Evolutionary conservation across 2,888 invertebrate species (phyloP), one percentile per base, ranked within the genome.

Genomic region (Drosophila incognita): DNA sequence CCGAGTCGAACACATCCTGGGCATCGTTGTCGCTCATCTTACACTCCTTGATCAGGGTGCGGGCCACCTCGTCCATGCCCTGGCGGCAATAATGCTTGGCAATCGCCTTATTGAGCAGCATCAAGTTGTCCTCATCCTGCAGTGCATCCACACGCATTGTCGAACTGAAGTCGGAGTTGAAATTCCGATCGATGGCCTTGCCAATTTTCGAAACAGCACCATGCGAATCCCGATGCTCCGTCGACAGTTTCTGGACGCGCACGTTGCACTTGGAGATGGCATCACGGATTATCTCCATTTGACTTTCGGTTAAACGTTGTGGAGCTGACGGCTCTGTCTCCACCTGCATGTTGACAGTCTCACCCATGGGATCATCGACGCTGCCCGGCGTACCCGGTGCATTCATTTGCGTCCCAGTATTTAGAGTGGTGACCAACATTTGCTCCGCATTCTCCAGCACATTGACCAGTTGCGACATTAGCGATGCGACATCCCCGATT

Each of bases 11-110:
- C 5, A 93, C 91, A 77, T 92, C 92, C 46, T 90, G 85, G 21
- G 93, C 93, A 60, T 92, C 89, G 10, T 88, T 89, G 15, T 89
- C 88, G 15, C 87, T 72, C 93, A 92, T 93, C 62, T 90, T 84
- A 29, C 90, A 92, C 72, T 92, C 93, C 38, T 91, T 92, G n/a
- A 93, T 91, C 53, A 98, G 93, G 82, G 96, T 95, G 90, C 98
- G 97, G 3, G 98, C 98, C 40, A 99, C 98, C 63, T 98, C 98
- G 81, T 98, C 95, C 95, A 98, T 95, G 51, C 99, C 99, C 94
- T 98, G 98, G 79, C 99, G 95, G 91, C 98, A 97, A 92, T 99
- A 97, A 94, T 99, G 99, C 92, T 99, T 98, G 84, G 98, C 98
- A 75, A 99, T 97, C 27, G 98, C 97, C 94, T 97, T 96, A 92